phyloP scores from a whole-genome alignment of 1,140 invertebrate species.

The Papilio xuthus region DNA sequence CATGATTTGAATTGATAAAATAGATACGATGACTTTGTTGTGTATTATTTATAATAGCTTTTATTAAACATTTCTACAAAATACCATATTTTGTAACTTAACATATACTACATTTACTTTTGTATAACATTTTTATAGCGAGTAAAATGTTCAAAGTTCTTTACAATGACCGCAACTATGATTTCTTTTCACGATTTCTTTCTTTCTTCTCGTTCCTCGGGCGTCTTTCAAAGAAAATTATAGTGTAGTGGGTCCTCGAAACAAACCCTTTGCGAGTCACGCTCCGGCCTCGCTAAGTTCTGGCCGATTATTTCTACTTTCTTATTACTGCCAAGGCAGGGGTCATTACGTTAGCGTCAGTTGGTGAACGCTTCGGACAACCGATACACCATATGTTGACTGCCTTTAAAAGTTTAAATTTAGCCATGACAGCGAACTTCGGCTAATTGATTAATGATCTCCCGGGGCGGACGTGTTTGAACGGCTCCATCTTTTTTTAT shows the following conservation, averaged over 20 bases:
- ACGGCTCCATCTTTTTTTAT: conserved; percentile 70
- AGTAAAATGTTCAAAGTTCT: not conserved
- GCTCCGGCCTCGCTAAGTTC: conserved; percentile 69
- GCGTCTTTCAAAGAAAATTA: conserved; percentile 72
- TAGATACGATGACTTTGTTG: not conserved
- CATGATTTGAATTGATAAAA: conserved; percentile 7
- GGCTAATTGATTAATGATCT: conserved; percentile 77
- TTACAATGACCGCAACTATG: conserved; percentile 52
- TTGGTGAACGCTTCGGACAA: conserved; percentile 64
- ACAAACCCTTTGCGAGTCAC: conserved; percentile 75
- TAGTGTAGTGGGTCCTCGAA: conserved; percentile 64
- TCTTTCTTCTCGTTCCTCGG: conserved; percentile 60
- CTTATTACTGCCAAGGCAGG: conserved; percentile 55
- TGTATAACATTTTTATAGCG: not conserved
- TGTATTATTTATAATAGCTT: not conserved
- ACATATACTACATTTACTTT: not conserved
- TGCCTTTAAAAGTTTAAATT: conserved; percentile 61
- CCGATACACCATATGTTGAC: conserved; percentile 68
- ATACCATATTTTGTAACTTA: not conserved
- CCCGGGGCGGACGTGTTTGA: conserved; percentile 73
- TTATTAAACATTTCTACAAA: not conserved
- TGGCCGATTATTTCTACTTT: conserved; percentile 72
- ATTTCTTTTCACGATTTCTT: conserved; percentile 72
- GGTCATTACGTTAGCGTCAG: conserved; percentile 73
- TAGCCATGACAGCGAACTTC: conserved; percentile 68